Evolutionary conservation across 1,140 invertebrate genomes (phyloP), one percentile per base, ranked within the genome.

Genomic region (Homalodisca vitripennis): DNA sequence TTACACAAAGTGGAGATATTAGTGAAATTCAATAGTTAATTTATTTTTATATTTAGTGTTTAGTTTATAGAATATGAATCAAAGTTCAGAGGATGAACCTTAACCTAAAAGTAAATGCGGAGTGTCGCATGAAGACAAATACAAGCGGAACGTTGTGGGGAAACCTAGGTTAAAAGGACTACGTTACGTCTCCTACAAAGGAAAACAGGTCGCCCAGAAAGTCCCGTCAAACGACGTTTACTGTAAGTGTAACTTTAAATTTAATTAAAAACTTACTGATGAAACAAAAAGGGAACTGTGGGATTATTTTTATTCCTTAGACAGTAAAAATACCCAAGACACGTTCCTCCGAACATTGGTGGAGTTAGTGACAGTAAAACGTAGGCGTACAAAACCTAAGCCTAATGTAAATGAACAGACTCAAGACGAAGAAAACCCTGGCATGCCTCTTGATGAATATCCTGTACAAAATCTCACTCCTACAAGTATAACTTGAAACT

Each of bases 221-320:
- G 12, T 22, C 22, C 48, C 20, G 3, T 6, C 6, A 3, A 14
- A 53, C 12, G 20, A 12, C 20, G 20, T 53, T 22, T 3, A 53
- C 48, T 53, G 48, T 53, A 53, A 53, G 48, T 53, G 48, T 22
- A 12, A 53, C 22, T 22, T 53, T 53, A 53, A 53, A 53, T 53
- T 6, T 53, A 53, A 22, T 53, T 17, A 6, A 22, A 53, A 53
- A 53, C 12, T 53, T 53, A 53, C 12, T 53, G 12, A 53, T 14
- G 48, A 22, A 12, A 22, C 12, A 14, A 53, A 14, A 53, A 6
- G 20, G 48, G 48, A 53, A 22, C 48, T 53, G 6, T 53, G 12
- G 12, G 22, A 53, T 17, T 53, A 53, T 53, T 53, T 53, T 53
- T 20, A 53, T 53, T 53, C 48, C 20, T 22, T 53, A 20, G 48